These are phyloP conservation scores for Taeniopygia guttata DNA, from an alignment of 2,797 vertebrate genomes.

Conservation along the genomic window DNA sequence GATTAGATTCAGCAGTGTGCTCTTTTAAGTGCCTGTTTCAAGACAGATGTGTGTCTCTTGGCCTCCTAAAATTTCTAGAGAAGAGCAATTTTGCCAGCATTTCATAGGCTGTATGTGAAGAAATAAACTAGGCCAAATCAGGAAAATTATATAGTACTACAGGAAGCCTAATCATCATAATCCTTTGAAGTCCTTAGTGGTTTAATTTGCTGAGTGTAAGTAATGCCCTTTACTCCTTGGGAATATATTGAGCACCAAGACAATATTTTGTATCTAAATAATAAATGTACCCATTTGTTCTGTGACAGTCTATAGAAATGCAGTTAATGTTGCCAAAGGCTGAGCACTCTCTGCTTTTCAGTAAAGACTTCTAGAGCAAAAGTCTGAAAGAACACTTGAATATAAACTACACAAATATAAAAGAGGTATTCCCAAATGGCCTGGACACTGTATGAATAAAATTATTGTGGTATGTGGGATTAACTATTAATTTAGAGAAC, in stretches of 20 bases:
- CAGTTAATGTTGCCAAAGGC: not conserved
- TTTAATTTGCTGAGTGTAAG: not conserved
- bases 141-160: not conserved
- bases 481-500: not conserved
- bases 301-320: not conserved
- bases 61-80: not conserved
- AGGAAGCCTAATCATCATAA: not conserved
- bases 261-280: constrained; percentile 29
- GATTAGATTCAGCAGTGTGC: not conserved
- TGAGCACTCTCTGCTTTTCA: not conserved
- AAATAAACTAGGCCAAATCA: not conserved
- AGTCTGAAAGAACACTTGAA: not conserved
- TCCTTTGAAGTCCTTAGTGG: not conserved
- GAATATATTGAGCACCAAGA: not conserved
- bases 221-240: not conserved
- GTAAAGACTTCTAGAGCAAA: not conserved
- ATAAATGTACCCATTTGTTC: constrained; percentile 12
- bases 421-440: not conserved
- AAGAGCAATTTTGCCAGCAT: not conserved
- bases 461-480: not conserved
- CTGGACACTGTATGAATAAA: not conserved
- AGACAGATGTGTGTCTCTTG: not conserved
- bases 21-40: not conserved
- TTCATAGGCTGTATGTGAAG: not conserved
- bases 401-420: not conserved